Evolutionary conservation across 2,113 vertebrate genomes (phyloP).

Genomic region (Micronycteris hirsuta): DNA sequence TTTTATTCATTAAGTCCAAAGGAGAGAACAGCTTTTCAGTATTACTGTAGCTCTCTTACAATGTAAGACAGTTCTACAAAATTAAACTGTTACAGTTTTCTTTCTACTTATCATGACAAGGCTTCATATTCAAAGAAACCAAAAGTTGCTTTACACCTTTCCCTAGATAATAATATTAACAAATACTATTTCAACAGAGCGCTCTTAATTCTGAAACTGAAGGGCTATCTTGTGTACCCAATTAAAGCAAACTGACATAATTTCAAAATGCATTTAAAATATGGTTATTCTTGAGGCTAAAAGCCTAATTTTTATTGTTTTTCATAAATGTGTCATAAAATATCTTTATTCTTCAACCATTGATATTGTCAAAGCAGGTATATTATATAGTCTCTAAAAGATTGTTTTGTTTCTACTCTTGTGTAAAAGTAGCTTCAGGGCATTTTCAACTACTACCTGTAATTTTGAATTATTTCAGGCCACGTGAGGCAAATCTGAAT

Average conservation of each 20-base stretch:
- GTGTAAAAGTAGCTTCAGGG: conserved; percentile 31
- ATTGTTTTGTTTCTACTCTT: neutral
- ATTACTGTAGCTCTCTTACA: neutral
- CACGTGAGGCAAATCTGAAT: conserved; percentile 61
- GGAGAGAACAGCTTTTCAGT: neutral
- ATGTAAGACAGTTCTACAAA: conserved; percentile 24
- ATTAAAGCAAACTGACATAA: neutral
- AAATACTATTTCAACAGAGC: neutral
- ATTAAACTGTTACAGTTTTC: neutral
- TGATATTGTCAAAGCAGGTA: neutral
- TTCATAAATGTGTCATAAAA: neutral
- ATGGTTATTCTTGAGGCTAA: neutral
- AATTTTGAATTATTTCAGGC: conserved; percentile 73
- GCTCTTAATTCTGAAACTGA: neutral
- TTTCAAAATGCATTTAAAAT: neutral
- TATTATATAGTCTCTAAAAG: neutral
- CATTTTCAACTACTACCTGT: conserved; percentile 65
- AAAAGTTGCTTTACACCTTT: neutral
- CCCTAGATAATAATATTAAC: neutral
- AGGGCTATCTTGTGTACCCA: neutral
- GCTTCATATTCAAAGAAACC: neutral
- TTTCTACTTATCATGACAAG: neutral
- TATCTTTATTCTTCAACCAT: neutral
- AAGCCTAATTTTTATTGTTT: neutral
- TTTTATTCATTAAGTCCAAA: neutral